phyloP scores from a whole-genome alignment of 2,888 invertebrate species.

The Acanthosepion esculentum region DNA sequence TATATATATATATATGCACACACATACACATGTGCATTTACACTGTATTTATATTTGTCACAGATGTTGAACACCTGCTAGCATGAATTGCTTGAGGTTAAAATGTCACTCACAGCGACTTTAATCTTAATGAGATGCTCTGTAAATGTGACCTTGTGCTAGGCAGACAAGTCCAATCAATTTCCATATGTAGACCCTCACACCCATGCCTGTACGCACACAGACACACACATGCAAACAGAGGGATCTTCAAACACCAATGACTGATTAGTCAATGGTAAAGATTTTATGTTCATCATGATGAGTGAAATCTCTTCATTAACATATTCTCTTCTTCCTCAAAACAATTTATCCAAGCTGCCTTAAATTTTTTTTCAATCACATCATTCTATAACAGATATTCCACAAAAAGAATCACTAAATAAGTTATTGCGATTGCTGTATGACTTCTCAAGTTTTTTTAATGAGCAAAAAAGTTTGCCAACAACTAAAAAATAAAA shows the following conservation, averaged over 20 bases:
- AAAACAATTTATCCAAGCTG: no score
- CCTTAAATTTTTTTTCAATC: no score
- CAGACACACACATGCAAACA: neutral
- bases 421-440: no score
- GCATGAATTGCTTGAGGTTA: neutral
- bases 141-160: neutral
- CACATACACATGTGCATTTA: neutral
- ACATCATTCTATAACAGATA: no score
- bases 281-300: neutral
- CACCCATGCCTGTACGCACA: neutral
- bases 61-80: conserved; percentile 5
- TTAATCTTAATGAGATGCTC: neutral
- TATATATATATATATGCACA: neutral
- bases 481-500: no score
- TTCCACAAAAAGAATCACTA: no score
- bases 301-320: neutral
- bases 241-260: no score
- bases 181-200: neutral
- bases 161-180: neutral
- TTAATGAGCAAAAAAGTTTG: no score
- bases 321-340: no score
- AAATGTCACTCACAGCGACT: neutral
- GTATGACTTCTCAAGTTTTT: no score
- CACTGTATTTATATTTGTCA: neutral
- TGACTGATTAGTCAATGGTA: no score